These are phyloP conservation scores for Carduelis carduelis DNA, from an alignment of 2,797 vertebrate genomes.

Conservation along the genomic window DNA sequence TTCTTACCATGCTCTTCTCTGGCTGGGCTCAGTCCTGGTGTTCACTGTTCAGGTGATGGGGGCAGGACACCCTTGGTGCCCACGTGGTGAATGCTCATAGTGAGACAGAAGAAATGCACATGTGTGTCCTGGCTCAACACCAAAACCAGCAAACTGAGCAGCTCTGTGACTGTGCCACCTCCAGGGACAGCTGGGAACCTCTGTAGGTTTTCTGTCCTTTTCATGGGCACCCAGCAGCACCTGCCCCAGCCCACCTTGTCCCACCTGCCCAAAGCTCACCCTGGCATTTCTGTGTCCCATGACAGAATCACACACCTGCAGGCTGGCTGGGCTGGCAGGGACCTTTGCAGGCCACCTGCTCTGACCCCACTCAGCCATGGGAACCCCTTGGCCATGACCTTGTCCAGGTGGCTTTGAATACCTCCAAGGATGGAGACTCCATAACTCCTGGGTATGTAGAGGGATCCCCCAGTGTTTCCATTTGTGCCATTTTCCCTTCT, in stretches of 20 bases:
- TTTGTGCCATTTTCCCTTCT: neutral
- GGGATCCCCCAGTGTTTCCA: neutral
- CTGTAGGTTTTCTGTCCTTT: neutral
- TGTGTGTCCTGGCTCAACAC: neutral
- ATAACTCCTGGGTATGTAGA: neutral
- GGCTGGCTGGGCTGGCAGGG: neutral
- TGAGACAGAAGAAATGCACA: accelerated
- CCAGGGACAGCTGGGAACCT: neutral
- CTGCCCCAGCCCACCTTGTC: neutral
- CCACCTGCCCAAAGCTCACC: neutral
- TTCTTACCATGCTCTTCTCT: neutral
- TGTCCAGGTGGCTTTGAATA: neutral
- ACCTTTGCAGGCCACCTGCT: neutral
- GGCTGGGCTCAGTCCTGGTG: neutral
- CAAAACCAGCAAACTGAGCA: neutral
- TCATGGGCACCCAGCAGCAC: accelerated
- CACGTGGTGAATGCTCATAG: accelerated
- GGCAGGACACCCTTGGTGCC: neutral
- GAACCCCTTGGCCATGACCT: neutral
- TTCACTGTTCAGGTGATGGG: accelerated
- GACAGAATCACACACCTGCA: neutral
- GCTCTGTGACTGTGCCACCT: neutral
- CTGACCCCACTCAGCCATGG: neutral
- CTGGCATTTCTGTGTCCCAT: neutral
- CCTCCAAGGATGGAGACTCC: neutral